phyloP scores from a whole-genome alignment of 2,113 vertebrate genomes.

The Puma concolor region DNA sequence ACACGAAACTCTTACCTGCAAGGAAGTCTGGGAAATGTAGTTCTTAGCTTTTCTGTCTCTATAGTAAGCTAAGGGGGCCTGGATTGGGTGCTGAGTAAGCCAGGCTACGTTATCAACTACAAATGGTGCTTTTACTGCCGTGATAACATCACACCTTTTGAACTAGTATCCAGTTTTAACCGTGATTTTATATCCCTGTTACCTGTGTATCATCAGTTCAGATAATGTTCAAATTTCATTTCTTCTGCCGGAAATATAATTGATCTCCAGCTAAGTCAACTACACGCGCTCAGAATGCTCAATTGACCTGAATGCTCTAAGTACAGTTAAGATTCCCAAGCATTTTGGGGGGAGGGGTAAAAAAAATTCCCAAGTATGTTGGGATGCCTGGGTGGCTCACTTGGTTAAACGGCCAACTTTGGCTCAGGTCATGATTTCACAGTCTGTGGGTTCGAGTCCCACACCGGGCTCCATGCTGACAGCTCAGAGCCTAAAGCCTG shows the following conservation, averaged over 20 bases:
- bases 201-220: not conserved
- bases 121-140: not conserved
- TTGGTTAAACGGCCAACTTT: too few species aligned
- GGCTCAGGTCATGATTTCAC: too few species aligned
- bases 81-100: not conserved
- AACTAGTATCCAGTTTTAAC: not conserved
- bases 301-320: not conserved
- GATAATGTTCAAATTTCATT: constrained; percentile 22
- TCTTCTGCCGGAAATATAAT: not conserved
- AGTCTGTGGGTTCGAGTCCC: too few species aligned
- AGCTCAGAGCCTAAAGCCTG: too few species aligned
- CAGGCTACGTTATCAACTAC: not conserved
- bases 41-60: not conserved
- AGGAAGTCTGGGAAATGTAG: not conserved
- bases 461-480: too few species aligned
- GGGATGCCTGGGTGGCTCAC: too few species aligned
- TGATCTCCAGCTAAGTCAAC: constrained; percentile 17
- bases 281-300: not conserved
- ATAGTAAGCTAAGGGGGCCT: not conserved
- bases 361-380: too few species aligned
- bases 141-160: not conserved
- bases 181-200: not conserved
- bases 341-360: too few species aligned
- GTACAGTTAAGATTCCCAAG: not conserved
- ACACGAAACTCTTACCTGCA: not conserved